These are phyloP conservation scores for Nasonia longicornis DNA, from an alignment of 1,140 invertebrate genomes.

Conservation along the genomic window DNA sequence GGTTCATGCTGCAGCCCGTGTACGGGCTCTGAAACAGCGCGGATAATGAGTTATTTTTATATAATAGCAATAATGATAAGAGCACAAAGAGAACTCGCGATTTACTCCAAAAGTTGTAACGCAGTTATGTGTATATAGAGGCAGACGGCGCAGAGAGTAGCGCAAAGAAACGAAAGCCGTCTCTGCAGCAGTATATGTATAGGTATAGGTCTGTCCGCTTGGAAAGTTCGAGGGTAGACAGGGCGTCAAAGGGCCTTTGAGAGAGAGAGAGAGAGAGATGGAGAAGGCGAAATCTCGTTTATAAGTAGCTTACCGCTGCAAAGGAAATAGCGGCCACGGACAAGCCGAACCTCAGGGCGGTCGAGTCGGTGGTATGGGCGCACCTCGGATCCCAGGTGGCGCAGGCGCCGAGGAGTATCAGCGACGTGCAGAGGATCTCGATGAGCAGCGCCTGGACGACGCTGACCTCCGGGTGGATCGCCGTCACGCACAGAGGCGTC, in stretches of 20 bases:
- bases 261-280: background rate
- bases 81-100: background rate
- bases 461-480: constrained; percentile 67
- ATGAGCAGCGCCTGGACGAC: constrained; percentile 69
- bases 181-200: too few relatives aligned
- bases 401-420: constrained; percentile 75
- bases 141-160: too few relatives aligned
- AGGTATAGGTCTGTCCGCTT: too few relatives aligned
- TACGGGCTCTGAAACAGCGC: constrained; percentile 67
- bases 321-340: constrained; percentile 74
- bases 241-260: constrained; percentile 31
- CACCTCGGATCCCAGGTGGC: constrained; percentile 76
- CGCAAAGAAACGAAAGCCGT: background rate
- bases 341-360: constrained; percentile 75
- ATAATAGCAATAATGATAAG: too few relatives aligned
- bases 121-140: too few relatives aligned
- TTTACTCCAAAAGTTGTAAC: too few relatives aligned
- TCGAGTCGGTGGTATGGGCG: constrained; percentile 70
- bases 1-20: constrained; percentile 86
- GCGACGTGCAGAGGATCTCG: constrained; percentile 73
- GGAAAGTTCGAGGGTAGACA: too few relatives aligned
- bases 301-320: constrained; percentile 64
- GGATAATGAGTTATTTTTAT: too few relatives aligned
- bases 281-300: background rate
- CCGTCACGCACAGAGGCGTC: constrained; percentile 72